Base-by-base conservation (phyloP, 2,797 vertebrate species). In the Anguilla anguilla region DNA sequence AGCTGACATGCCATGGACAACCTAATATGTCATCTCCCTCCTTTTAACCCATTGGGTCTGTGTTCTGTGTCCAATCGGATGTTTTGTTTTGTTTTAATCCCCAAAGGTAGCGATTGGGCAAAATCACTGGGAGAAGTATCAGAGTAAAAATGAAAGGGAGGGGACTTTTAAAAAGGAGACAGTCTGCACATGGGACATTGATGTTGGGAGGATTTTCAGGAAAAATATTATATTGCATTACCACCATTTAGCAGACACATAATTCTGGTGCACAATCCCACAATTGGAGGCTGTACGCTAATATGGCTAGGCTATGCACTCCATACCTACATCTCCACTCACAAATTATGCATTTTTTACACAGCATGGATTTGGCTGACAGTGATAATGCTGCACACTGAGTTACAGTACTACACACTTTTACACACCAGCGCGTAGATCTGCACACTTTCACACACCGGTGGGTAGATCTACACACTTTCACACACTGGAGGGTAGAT, bases 1-100 rank as follows among this genome's bases (percentile, higher is more conserved):
- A 93, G 43, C 77, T 9, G 43, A 81, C 19, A 43, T 81, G 19
- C 43, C 6, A 22, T 22, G 22, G 43, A 81, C 43, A 81, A 25
- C 5, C 77, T 81, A 81, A 81, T 81, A 46, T 81, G 39, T 81
- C 74, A 79, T 22, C 17, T 81, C 7, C 19, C 35, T 35, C 69
- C 31, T 17, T 74, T 77, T 77, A 25, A n/a, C 17, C 3, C 6
- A 7, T 13, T 43, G 22, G 11, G 11, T 6, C 35, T 81, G 39
- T 22, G 77, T 19, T 22, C 19, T 81, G 17, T 39, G 77, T 49
- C 6, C 77, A 49, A 49, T 81, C 77, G 49, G 43, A 81, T 1
- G 22, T 25, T 43, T 22, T 3, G 13, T 3, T 15, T 77, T 64
- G 2, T 22, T 22, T 67, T 51, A 51, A 57, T 57, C 55, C 22